Base-by-base conservation (phyloP, 2,113 vertebrate species). In the Orycteropus afer region DNA sequence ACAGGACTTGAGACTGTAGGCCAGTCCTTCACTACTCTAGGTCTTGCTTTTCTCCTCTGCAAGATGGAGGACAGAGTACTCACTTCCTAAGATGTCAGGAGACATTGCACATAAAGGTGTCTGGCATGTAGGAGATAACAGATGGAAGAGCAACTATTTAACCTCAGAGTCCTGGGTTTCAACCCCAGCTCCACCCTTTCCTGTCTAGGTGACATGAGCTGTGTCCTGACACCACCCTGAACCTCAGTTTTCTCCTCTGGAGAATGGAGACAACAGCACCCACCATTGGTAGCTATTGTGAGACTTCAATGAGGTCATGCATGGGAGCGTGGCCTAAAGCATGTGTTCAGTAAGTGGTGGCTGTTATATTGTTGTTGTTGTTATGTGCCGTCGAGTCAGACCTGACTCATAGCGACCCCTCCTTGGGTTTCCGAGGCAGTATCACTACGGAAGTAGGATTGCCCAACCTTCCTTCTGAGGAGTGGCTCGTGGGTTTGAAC, bases 121-220 rank as follows among this genome's bases (percentile, higher is more conserved):
- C 57, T n/a, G 34, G 37, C 74, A 40, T 23, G 2, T 0, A 13
- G 80, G 23, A 27, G 22, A 9, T 0, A 25, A 22, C 8, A 9
- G 59, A 32, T 0, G 2, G 34, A 22, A 0, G 0, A 57, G 63
- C 17, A 6, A 47, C 12, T 29, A 1, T 18, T 57, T 9, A 13
- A 9, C 49, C 73, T 22, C 55, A 34, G 45, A 2, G 61, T n/a
- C 23, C 73, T 34, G 79, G 57, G 40, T 14, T 37, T 10, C 25
- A 12, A 51, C 3, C 29, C n/a, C 37, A 74, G 69, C 55, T 32
- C 47, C 23, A 22, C 20, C 37, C 49, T 7, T 78, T 20, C 29
- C 61, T 55, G 45, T 25, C 1, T 34, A 34, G 59, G 10, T 73
- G 18, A 29, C 61, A 8, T 37, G 14, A 82, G 45, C 4, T 7